A percentile compares a stretch with the other conserved stretches of the same genome.
Conservation (phyloP, 2,113 vertebrate genomes). For the Zosterops hypoxanthus region DNA sequence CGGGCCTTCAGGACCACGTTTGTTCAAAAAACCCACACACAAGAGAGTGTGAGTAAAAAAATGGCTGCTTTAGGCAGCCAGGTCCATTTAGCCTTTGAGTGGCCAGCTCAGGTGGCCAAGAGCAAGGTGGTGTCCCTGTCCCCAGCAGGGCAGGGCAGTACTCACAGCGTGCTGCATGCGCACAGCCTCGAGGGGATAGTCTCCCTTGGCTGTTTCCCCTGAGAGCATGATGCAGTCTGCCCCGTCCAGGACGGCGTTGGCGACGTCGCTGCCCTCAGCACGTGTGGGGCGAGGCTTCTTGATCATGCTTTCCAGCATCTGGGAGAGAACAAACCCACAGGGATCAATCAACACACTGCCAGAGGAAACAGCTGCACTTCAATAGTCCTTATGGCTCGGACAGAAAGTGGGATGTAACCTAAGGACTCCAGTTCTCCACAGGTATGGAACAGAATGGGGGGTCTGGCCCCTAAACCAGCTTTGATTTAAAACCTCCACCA, state of each 20-base stretch:
- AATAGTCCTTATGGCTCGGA: accelerated
- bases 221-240: constrained; percentile 99
- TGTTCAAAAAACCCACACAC: not conserved
- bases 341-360: not conserved
- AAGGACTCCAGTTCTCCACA: accelerated
- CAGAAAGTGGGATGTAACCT: not conserved
- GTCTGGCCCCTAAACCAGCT: not conserved
- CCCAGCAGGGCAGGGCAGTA: not conserved
- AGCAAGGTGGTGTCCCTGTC: not conserved
- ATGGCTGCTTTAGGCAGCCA: accelerated
- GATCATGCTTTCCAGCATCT: constrained; percentile 99
- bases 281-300: constrained; percentile 96
- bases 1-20: accelerated
- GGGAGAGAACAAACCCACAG: not conserved
- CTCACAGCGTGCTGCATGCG: constrained; percentile 92
- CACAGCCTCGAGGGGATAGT: constrained; percentile 94
- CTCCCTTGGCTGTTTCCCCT: constrained; percentile 95
- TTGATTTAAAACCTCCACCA: not conserved
- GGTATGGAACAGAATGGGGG: not conserved
- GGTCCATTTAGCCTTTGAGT: not conserved
- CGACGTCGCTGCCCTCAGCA: constrained; percentile 93
- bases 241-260: constrained; percentile 94
- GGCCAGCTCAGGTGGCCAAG: not conserved
- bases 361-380: not conserved
- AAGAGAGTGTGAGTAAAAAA: not conserved